Evolutionary conservation across 2,113 vertebrate species (phyloP).

Genomic region (Pleuronectes platessa): DNA sequence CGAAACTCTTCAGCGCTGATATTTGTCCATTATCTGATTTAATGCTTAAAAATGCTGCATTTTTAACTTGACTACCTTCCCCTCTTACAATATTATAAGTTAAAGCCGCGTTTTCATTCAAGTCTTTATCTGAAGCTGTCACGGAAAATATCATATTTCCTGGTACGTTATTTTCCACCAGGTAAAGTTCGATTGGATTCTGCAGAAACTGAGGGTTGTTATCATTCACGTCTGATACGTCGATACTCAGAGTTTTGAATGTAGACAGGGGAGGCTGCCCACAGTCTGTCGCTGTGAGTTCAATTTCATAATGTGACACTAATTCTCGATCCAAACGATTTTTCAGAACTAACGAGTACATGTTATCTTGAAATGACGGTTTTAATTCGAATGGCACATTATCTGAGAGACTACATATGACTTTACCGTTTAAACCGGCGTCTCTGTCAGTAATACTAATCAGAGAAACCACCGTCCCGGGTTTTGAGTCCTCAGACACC

Average conservation of each 20-base stretch:
- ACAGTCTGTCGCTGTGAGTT: conserved; percentile 67
- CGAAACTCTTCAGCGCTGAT: conserved; percentile 55
- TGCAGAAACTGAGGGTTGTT: conserved; percentile 66
- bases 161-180: conserved; percentile 73
- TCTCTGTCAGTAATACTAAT: conserved; percentile 77
- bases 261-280: conserved; percentile 65
- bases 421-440: conserved; percentile 69
- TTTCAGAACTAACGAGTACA: conserved; percentile 72
- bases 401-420: conserved; percentile 56
- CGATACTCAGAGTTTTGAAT: conserved; percentile 60
- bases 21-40: conserved; percentile 69
- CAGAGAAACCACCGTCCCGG: conserved; percentile 74
- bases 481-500: conserved; percentile 67
- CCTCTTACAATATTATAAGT: conserved; percentile 59
- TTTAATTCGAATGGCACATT: conserved; percentile 75
- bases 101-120: conserved; percentile 68
- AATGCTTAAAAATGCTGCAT: conserved; percentile 61
- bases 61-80: not conserved
- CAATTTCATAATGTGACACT: conserved; percentile 64
- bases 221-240: conserved; percentile 79
- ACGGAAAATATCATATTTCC: conserved; percentile 66
- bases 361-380: conserved; percentile 75
- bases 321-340: conserved; percentile 68
- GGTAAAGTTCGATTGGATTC: conserved; percentile 69
- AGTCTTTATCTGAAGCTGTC: conserved; percentile 68